These are phyloP conservation scores for Scotopteryx bipunctaria DNA, from an alignment of 2,888 invertebrate species.

Conservation along the genomic window DNA sequence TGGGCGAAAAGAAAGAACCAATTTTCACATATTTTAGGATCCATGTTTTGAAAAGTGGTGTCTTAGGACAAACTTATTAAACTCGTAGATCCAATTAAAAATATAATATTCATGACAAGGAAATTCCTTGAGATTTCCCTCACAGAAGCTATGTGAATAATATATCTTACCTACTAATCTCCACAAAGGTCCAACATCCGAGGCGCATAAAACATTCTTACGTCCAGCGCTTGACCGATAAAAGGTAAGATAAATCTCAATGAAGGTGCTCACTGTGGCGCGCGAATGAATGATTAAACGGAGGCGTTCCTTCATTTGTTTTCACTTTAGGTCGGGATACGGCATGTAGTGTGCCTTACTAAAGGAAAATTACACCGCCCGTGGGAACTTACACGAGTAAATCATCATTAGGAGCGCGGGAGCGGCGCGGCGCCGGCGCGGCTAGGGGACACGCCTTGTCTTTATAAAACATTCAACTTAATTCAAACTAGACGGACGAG, in stretches of 20 bases:
- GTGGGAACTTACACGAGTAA: constrained; percentile 69
- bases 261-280: constrained; percentile 57
- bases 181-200: constrained; percentile 31
- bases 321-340: constrained; percentile 73
- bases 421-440: constrained; percentile 42
- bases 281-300: constrained; percentile 78
- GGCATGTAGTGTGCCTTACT: constrained; percentile 59
- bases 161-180: constrained; percentile 33
- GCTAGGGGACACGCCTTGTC: constrained; percentile 66
- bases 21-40: no score
- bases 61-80: no score
- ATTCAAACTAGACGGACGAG: constrained; percentile 70
- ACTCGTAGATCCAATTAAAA: not conserved
- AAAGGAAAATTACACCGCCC: constrained; percentile 78
- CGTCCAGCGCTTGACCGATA: constrained; percentile 54
- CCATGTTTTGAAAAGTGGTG: no score
- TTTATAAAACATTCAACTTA: constrained; percentile 80
- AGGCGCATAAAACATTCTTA: constrained; percentile 31
- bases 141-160: constrained; percentile 24
- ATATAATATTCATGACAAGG: constrained; percentile 6
- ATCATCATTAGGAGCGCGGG: constrained; percentile 73
- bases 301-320: constrained; percentile 76
- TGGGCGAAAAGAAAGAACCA: no score
- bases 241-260: constrained; percentile 74
- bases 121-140: constrained; percentile 9